Percentiles rank a stretch among this genome's conserved stretches.
These are phyloP conservation scores for Cinclus mexicanus DNA, from an alignment of 2,113 vertebrate species.

Conservation along the genomic window DNA sequence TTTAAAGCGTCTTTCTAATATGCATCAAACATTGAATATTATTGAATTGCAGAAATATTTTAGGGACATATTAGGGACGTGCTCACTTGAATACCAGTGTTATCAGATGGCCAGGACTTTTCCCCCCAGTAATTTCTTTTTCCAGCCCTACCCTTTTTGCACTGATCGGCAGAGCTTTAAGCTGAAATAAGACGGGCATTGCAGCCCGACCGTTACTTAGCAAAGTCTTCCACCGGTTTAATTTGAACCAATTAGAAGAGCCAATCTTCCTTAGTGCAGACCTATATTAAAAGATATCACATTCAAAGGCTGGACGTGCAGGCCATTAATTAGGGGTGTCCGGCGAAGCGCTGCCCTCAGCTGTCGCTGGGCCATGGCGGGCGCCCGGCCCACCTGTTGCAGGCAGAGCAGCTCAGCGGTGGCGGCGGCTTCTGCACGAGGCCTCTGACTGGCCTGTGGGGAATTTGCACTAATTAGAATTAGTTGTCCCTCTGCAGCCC, in stretches of 20 bases:
- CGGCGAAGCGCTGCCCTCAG: slow-evolving; percentile 74
- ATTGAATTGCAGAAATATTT: slow-evolving; percentile 20
- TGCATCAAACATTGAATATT: not conserved
- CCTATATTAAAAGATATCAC: slow-evolving; percentile 72
- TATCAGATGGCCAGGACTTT: slow-evolving; percentile 59
- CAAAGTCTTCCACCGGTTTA: slow-evolving; percentile 64
- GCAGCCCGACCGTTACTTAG: slow-evolving; percentile 43
- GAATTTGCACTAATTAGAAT: slow-evolving; percentile 87
- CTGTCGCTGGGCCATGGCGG: slow-evolving; percentile 69
- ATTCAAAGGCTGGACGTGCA: slow-evolving; percentile 72
- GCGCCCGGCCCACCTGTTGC: slow-evolving; percentile 80
- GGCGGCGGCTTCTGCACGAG: slow-evolving; percentile 65
- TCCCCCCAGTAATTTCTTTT: slow-evolving; percentile 17
- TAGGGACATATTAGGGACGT: not conserved
- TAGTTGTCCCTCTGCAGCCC: slow-evolving; percentile 85
- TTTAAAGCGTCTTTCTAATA: slow-evolving; percentile 17
- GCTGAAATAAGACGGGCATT: slow-evolving; percentile 32
- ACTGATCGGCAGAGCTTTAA: slow-evolving; percentile 40
- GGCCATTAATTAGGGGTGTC: slow-evolving; percentile 78
- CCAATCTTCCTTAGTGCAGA: slow-evolving; percentile 68
- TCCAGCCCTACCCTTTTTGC: not conserved
- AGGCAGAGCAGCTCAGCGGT: slow-evolving; percentile 62
- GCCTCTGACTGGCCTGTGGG: slow-evolving; percentile 75
- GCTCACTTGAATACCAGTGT: slow-evolving; percentile 28
- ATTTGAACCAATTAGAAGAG: slow-evolving; percentile 78